A percentile compares a stretch with the other conserved stretches of the same genome.
phyloP scores from a whole-genome alignment of 2,888 invertebrate species.

The Lycocerus yunnanus region DNA sequence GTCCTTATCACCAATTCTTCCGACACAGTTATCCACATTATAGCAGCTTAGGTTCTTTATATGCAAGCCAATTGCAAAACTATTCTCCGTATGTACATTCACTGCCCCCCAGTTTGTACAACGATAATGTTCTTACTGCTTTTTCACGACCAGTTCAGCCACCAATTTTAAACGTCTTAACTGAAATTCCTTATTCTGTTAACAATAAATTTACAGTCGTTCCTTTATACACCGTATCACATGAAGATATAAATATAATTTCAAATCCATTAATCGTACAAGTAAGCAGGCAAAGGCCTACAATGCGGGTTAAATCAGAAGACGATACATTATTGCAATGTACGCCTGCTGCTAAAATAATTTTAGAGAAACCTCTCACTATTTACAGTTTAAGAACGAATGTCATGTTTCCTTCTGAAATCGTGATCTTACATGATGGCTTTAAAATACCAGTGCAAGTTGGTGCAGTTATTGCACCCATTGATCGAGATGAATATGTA shows the following conservation, averaged over 20 bases:
- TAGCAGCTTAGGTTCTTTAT: constrained; percentile 5
- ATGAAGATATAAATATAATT: constrained; percentile 49
- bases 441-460: constrained; percentile 53
- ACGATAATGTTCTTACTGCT: neutral
- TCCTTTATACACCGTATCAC: constrained; percentile 50
- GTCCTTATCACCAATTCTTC: constrained; percentile 19
- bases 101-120: constrained; percentile 3
- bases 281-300: constrained; percentile 50
- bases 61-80: constrained; percentile 3
- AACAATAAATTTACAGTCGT: constrained; percentile 49
- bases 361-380: constrained; percentile 52
- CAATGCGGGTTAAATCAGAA: constrained; percentile 50
- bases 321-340: constrained; percentile 48
- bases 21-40: constrained; percentile 14
- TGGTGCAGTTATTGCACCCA: constrained; percentile 56
- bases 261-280: constrained; percentile 50
- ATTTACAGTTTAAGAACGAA: constrained; percentile 51
- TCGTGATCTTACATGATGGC: constrained; percentile 52
- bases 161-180: constrained; percentile 48
- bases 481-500: constrained; percentile 45
- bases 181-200: constrained; percentile 48
- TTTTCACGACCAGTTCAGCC: constrained; percentile 33
- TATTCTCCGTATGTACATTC: constrained; percentile 10
- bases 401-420: constrained; percentile 54
- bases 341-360: constrained; percentile 55